These are phyloP conservation scores for Propsilocerus akamusi DNA, from an alignment of 1,140 invertebrate genomes.

Conservation along the genomic window DNA sequence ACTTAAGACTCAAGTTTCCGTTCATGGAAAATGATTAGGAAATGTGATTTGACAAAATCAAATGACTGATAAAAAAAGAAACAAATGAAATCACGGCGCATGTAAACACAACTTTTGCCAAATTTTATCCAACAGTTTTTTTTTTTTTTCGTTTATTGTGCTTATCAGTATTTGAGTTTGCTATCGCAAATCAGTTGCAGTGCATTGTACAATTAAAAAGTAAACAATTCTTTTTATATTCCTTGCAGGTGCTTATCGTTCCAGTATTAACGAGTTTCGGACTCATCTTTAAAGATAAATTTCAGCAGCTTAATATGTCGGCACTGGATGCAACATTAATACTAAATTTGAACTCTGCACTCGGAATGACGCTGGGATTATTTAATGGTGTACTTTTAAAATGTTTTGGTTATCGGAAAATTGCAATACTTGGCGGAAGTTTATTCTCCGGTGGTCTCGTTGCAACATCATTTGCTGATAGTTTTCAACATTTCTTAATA, in stretches of 20 bases:
- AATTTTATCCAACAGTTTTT: not conserved
- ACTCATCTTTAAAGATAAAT: constrained; percentile 34
- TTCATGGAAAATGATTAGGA: not conserved
- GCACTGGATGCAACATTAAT: constrained; percentile 34
- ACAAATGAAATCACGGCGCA: not conserved
- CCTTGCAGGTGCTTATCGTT: constrained; percentile 29
- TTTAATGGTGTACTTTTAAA: constrained; percentile 34
- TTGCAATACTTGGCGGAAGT: constrained; percentile 28
- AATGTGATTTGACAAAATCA: not conserved
- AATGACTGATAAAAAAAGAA: not conserved
- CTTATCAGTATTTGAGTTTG: not conserved
- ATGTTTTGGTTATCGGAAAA: constrained; percentile 33
- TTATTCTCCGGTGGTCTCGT: constrained; percentile 28
- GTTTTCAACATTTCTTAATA: constrained; percentile 31
- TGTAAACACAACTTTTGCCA: not conserved
- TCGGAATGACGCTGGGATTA: constrained; percentile 40
- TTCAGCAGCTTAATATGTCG: constrained; percentile 25
- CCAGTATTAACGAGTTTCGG: constrained; percentile 34
- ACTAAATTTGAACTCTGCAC: constrained; percentile 35
- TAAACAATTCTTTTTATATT: no score
- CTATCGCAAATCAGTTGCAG: no score
- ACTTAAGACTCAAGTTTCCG: not conserved
- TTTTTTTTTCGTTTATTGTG: not conserved
- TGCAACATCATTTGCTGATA: constrained; percentile 26
- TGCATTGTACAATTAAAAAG: no score